Evolutionary conservation across 1,140 invertebrate genomes (phyloP), one percentile per base, ranked within the genome.

Genomic region (Colletes gigas): DNA sequence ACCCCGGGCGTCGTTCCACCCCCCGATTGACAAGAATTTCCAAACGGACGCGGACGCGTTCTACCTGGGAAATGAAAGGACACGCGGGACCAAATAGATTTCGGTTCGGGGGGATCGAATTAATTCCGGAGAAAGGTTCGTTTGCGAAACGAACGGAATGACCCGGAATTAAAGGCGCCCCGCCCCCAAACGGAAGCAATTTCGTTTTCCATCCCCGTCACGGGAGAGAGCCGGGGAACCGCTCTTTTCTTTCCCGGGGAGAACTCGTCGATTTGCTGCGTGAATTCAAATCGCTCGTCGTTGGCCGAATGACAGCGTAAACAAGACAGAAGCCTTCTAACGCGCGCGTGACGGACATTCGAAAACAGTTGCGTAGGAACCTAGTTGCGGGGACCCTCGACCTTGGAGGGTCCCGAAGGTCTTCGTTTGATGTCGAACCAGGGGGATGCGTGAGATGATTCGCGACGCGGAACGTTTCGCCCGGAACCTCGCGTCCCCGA

Each of bases 251-350:
- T 57, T 66, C 59, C 73, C 14, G 19, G 44, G 60, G 54, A 52
- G 9, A 9, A 63, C 70, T 47, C 78, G 60, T 60, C 79, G 80
- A 83, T 80, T 57, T 69, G 73, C 62, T 71, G 72, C 69, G 67
- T 75, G 82, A 87, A 87, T 87, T 87, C 82, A 87, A 87, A 87
- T 87, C 77, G 75, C 52, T 39, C 41, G 69, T 72, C 78, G 85
- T 73, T 73, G 84, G 54, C 50, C 79, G 79, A 89, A 87, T 85
- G 82, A 78, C 66, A 75, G 72, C 73, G 85, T 88, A 85, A 89
- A 89, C 88, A 85, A 81, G 81, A 68, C 83, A 72, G 70, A 77
- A 82, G 75, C 70, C 57, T 81, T 30, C 79, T 83, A 85, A 87
- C 69, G 69, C 67, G 78, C 69, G 80, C 87, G 87, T 89, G 88